Conservation (phyloP, 2,888 invertebrate species). For the Hydrotaea diabolus region DNA sequence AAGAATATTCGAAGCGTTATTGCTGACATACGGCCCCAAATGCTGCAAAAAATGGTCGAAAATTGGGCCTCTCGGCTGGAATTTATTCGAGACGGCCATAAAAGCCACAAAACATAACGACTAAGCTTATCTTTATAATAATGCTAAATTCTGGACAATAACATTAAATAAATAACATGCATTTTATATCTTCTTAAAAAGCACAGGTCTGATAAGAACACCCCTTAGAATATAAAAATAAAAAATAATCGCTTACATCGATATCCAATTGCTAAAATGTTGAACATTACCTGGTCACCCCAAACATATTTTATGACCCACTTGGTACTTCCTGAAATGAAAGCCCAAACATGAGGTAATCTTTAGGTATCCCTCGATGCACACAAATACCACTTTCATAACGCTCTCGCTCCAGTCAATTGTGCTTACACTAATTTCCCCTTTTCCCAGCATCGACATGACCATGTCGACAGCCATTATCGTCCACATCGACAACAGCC, state of each 20-base stretch:
- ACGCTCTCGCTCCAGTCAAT: not conserved
- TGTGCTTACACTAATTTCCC: constrained; percentile 9
- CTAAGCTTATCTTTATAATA: too few species aligned
- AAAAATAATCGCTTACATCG: not conserved
- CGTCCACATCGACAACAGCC: not conserved
- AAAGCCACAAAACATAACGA: too few species aligned
- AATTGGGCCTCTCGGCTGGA: too few species aligned
- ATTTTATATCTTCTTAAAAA: too few species aligned
- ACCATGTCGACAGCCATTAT: not conserved
- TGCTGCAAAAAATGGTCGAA: too few species aligned
- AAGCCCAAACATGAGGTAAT: not conserved
- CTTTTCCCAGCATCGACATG: not conserved
- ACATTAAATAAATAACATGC: too few species aligned
- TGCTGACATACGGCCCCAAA: too few species aligned
- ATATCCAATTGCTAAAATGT: not conserved
- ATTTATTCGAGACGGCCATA: too few species aligned
- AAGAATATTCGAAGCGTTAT: too few species aligned
- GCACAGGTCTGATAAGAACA: too few species aligned
- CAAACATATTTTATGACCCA: not conserved
- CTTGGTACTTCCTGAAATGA: not conserved
- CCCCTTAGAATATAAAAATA: too few species aligned
- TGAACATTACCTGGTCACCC: not conserved
- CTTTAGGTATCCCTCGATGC: not conserved
- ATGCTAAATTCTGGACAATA: too few species aligned
- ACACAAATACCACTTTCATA: not conserved